Evolutionary conservation across 2,888 invertebrate genomes (phyloP), one percentile per base, ranked within the genome.

Genomic region (Agrochola litura): DNA sequence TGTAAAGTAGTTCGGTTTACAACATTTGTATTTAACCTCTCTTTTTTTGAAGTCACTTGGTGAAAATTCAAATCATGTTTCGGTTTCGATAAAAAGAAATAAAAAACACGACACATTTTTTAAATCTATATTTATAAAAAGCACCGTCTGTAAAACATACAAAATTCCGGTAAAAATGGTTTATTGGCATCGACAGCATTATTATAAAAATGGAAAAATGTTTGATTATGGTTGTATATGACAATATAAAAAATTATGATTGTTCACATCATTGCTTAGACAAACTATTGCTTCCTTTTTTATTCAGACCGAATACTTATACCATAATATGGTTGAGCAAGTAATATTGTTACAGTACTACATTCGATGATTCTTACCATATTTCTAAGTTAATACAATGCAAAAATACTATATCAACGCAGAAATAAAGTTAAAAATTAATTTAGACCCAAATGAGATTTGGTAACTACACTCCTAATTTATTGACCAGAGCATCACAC

Each of bases 81-180:
- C 0, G 9, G 22, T 54, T 78, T n/a, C 10, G 4, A 25, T 30
- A 43, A 8, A 37, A 46, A 41, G 4, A 65, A 70, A 77, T 69
- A 81, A 82, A 71, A 83, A 81, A 64, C 43, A 67, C 25, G n/a
- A 66, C 66, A 74, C 81, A 82, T 90, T 90, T 88, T 92, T 93
- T 82, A 83, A 88, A 89, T 93, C 90, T 96, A 93, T 96, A 96
- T 96, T 96, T 96, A 95, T 95, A 95, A 95, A 96, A 96, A 96
- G 96, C 96, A 96, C 96, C 96, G 94, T 96, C 95, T 95, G 96
- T 96, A 96, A 95, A 96, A 95, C 95, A 94, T 96, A 96, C 94
- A 96, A 96, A 95, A 93, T 93, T 94, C 92, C 91, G 93, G 92
- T 95, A 94, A 93, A 93, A 94, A 94, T 90, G 87, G 91, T 93